Base-by-base conservation (phyloP, 2,888 invertebrate genomes). In the Hermaeophaga mercurialis region DNA sequence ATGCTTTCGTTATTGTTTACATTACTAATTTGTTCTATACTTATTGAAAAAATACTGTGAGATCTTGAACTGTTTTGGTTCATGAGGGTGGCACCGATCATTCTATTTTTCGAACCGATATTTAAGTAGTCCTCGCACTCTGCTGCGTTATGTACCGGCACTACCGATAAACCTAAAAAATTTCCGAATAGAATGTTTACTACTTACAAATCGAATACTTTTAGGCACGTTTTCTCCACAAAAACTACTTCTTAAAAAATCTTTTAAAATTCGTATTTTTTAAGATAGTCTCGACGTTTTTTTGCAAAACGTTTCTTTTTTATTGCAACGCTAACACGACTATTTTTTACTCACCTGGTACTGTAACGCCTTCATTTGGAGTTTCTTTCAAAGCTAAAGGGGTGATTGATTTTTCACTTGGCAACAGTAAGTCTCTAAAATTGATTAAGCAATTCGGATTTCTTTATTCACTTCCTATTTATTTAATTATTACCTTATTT, bases 31-130 rank as follows among this genome's bases (percentile, higher is more conserved):
- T 91, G 91, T 75, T 95, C 94, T 26, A 94, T 80, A 59, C 87
- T 87, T 38, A 94, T 86, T 1, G 90, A 91, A 73, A 95, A 91
- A 59, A 94, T 94, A 11, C 92, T 91, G 75, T 94, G 94, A 47
- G 91, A 91, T 50, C 94, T 80, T 0, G 93, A 94, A 50, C 88
- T 89, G 56, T 88, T 90, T 1, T 90, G 88, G 74, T 94, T 94
- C 94, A 94, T 94, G 44, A 91, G 81, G 0, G 94, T 95, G 0
- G 92, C 87, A 0, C 92, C 94, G 0, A 89, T 88, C 11, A 90
- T 85, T 24, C 94, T 81, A 74, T 91, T 90, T 65, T 85, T 85
- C 77, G 91, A 89, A 0, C 94, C 94, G 48, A 84, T 77, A 36
- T 84, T 84, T 78, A 94, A 84, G 49, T 92, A 80, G 15, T 82